Evolutionary conservation across 2,797 vertebrate species (phyloP).

Genomic region (Typhlichthys subterraneus): DNA sequence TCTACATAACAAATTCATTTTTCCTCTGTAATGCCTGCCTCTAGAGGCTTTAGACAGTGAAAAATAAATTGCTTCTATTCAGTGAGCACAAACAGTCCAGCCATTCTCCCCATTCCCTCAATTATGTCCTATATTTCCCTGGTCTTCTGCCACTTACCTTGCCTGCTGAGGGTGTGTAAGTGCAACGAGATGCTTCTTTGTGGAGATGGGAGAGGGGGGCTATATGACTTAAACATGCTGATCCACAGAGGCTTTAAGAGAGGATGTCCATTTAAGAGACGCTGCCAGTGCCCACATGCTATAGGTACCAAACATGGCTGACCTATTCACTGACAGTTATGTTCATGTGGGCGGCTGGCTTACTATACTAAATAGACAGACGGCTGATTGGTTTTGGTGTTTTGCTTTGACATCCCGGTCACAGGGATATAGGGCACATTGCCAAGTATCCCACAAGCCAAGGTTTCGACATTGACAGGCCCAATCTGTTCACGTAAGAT

Average conservation of each 20-base stretch:
- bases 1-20: constrained; percentile 16
- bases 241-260: constrained; percentile 45
- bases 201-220: constrained; percentile 14
- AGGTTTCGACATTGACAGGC: neutral
- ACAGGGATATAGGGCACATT: neutral
- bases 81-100: constrained; percentile 30
- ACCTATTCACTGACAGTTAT: constrained; percentile 40
- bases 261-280: constrained; percentile 56
- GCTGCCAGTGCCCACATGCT: constrained; percentile 42
- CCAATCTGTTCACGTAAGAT: no score
- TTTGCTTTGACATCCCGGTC: constrained; percentile 26
- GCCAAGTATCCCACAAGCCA: no score
- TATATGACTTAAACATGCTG: constrained; percentile 46
- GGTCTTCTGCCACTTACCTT: constrained; percentile 54
- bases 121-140: constrained; percentile 37
- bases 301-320: constrained; percentile 36
- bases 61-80: constrained; percentile 32
- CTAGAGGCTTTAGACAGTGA: constrained; percentile 29
- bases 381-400: constrained; percentile 6
- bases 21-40: constrained; percentile 14
- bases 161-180: constrained; percentile 35
- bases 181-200: constrained; percentile 19
- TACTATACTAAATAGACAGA: neutral
- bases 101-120: constrained; percentile 25
- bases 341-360: constrained; percentile 3